Percentiles rank a stretch among this genome's conserved stretches.
Conservation (phyloP, 2,797 vertebrate genomes). For the Sparus aurata region DNA sequence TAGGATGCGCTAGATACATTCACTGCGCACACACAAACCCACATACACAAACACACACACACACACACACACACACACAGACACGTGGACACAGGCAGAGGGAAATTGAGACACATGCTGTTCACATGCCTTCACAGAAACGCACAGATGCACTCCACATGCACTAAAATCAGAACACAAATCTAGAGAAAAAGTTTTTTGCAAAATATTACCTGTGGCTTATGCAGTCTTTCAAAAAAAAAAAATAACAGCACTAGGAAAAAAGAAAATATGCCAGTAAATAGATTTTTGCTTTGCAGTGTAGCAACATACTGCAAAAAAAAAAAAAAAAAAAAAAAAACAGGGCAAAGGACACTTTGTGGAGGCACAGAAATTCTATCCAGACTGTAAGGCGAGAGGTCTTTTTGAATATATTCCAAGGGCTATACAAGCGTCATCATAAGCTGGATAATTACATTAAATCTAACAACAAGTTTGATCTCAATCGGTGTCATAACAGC, state of each 20-base stretch:
- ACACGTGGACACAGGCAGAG: slow-evolving; percentile 24
- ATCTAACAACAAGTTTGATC: slow-evolving; percentile 73
- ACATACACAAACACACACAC: slow-evolving; percentile 32
- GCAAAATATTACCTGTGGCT: slow-evolving; percentile 80
- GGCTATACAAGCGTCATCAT: slow-evolving; percentile 83
- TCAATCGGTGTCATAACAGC: slow-evolving; percentile 67
- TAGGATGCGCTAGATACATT: slow-evolving; percentile 82
- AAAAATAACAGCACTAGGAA: slow-evolving; percentile 69
- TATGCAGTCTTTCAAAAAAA: slow-evolving; percentile 77
- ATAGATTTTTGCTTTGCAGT: slow-evolving; percentile 81
- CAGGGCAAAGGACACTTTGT: slow-evolving; percentile 61
- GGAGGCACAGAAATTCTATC: slow-evolving; percentile 57
- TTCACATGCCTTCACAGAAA: slow-evolving; percentile 73
- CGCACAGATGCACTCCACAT: slow-evolving; percentile 74
- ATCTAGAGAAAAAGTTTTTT: slow-evolving; percentile 60
- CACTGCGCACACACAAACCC: slow-evolving; percentile 57
- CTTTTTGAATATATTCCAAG: slow-evolving; percentile 84
- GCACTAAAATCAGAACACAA: slow-evolving; percentile 69
- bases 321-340: slow-evolving; percentile 9
- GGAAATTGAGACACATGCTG: slow-evolving; percentile 66
- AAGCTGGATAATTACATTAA: slow-evolving; percentile 72
- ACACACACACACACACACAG: slow-evolving; percentile 13
- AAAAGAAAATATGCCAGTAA: slow-evolving; percentile 62
- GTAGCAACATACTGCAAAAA: slow-evolving; percentile 65
- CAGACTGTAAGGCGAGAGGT: slow-evolving; percentile 62